Evolutionary conservation across 2,113 vertebrate genomes (phyloP).

Genomic region (Anolis carolinensis): DNA sequence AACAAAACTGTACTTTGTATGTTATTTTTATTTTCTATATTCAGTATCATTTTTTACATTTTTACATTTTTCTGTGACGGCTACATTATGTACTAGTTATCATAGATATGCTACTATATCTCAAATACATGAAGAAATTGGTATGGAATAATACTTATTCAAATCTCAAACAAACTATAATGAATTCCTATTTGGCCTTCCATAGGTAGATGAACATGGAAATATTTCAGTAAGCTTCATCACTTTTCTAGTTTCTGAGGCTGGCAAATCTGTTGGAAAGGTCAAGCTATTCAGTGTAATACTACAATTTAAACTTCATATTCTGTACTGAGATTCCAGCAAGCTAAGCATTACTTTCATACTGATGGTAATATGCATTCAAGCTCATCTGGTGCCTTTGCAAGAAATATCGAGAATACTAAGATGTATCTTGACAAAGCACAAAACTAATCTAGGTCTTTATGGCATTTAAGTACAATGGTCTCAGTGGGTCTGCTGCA

Average conservation of each 20-base stretch:
- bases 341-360: slow-evolving; percentile 51
- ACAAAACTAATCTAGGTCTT: slow-evolving; percentile 70
- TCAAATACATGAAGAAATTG: no score
- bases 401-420: slow-evolving; percentile 42
- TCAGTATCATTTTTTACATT: no score
- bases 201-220: background rate
- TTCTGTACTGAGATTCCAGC: slow-evolving; percentile 22
- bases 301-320: slow-evolving; percentile 14
- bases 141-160: no score
- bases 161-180: no score
- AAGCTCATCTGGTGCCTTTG: slow-evolving; percentile 60
- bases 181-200: background rate
- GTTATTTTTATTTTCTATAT: no score
- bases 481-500: slow-evolving; percentile 59
- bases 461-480: slow-evolving; percentile 61
- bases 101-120: no score
- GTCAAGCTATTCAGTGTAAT: slow-evolving; percentile 18
- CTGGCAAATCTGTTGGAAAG: slow-evolving; percentile 43
- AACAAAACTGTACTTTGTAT: background rate
- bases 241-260: slow-evolving; percentile 16
- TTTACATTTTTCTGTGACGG: no score
- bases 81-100: no score
- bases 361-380: slow-evolving; percentile 63
- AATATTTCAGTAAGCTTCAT: background rate
- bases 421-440: slow-evolving; percentile 66